Base-by-base conservation (phyloP, 2,113 vertebrate genomes). In the Cyphomyrus discorhynchus region DNA sequence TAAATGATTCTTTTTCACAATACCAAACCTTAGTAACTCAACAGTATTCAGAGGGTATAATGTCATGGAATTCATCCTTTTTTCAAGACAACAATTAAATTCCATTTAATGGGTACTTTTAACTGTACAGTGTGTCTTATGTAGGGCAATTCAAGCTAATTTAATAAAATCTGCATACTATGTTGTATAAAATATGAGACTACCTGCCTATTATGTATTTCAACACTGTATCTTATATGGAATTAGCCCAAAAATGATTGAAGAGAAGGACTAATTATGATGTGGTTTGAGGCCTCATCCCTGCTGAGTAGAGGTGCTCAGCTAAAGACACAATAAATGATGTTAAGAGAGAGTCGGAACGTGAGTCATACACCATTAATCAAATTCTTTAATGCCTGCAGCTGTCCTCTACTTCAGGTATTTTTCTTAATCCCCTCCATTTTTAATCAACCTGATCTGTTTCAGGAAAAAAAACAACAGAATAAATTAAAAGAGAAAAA, bases 331-430 rank as follows among this genome's bases (percentile, higher is more conserved):
- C 91, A 70, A 92, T 90, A 93, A 93, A 93, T 90, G 87, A 90
- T 91, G 90, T 92, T 90, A 90, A 91, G 80, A 92, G 91, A 92
- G 85, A 92, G 92, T 91, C 92, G 91, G 89, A 89, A 91, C 92
- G 91, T 93, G 92, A 94, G 93, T 96, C 94, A 93, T 93, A 92
- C 93, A 93, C 93, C 93, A 94, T 95, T 94, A 94, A 94, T 95
- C 93, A 95, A 94, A 94, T 91, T 93, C 92, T 94, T 93, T 88
- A 50, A 35, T 92, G 92, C 92, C 92, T 89, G 91, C 90, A 91
- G 93, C 93, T 45, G 89, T 89, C 91, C 90, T 90, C 92, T 91
- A 87, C 92, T 93, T 91, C 90, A 90, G 92, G 93, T 91, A 94
- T 94, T 89, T 90, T 87, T 92, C 91, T 91, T 93, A 94, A 94